Evolutionary conservation across 2,797 vertebrate genomes (phyloP).

Genomic region (Lepilemur septentrionalis): DNA sequence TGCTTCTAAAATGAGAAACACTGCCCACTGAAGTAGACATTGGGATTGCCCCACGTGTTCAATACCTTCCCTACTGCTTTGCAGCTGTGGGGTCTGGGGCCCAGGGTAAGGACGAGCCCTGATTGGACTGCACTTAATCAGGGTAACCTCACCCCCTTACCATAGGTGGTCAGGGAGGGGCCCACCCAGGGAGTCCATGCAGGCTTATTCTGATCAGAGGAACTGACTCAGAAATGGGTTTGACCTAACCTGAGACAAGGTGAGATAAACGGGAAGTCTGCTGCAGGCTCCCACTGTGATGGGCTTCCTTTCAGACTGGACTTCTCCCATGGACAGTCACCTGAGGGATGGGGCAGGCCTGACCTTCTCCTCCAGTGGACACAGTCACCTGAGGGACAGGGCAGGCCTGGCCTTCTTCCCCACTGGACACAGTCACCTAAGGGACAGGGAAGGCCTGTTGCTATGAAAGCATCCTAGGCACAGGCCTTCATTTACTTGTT

Average conservation of each 20-base stretch:
- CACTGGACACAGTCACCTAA: too few relatives aligned
- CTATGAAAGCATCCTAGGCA: background rate
- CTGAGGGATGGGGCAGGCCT: too few relatives aligned
- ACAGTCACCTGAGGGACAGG: background rate
- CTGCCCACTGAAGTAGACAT: background rate
- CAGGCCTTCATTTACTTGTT: rapidly evolving
- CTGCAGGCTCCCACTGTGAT: rapidly evolving
- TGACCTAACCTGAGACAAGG: background rate
- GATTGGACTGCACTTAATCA: rapidly evolving
- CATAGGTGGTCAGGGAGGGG: rapidly evolving
- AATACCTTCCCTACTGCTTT: background rate
- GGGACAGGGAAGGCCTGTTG: too few relatives aligned
- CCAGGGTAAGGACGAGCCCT: background rate
- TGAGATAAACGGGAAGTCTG: rapidly evolving
- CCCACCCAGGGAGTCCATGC: rapidly evolving
- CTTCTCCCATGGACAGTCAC: too few relatives aligned
- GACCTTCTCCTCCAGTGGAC: too few relatives aligned
- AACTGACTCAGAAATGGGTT: rapidly evolving
- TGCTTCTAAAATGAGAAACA: background rate
- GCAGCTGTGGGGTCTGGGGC: background rate
- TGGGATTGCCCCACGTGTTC: background rate
- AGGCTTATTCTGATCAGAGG: background rate
- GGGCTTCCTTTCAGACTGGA: background rate
- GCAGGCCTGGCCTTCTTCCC: too few relatives aligned
- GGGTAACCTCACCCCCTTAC: background rate